Conservation (phyloP, 2,113 vertebrate genomes). For the Scopus umbretta region DNA sequence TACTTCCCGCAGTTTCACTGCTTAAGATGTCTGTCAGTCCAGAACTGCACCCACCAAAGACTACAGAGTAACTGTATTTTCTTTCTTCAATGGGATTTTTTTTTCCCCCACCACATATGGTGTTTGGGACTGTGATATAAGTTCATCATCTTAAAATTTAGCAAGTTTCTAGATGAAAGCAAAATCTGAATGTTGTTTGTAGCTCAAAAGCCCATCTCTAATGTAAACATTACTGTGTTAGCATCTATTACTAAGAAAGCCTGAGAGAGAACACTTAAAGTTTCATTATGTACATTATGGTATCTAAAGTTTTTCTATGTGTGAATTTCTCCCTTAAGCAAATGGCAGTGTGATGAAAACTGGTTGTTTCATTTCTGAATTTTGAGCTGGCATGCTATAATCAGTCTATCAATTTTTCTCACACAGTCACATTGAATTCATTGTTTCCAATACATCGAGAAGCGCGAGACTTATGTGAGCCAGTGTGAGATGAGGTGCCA, state of each 20-base stretch:
- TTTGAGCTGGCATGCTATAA: neutral
- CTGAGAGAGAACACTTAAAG: neutral
- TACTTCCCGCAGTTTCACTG: neutral
- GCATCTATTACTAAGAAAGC: neutral
- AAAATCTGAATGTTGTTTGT: neutral
- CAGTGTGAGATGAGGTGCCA: neutral
- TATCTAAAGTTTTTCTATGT: neutral
- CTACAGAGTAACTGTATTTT: neutral
- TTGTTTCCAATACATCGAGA: constrained; percentile 3
- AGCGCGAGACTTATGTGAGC: neutral
- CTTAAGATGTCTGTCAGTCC: neutral
- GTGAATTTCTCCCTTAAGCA: constrained; percentile 4
- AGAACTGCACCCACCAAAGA: neutral
- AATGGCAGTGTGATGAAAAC: neutral
- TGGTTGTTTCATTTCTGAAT: neutral
- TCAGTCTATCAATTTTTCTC: constrained; percentile 6
- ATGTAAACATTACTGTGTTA: neutral
- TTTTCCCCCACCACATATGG: neutral
- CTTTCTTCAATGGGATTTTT: neutral
- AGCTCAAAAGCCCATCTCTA: neutral
- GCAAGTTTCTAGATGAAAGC: neutral
- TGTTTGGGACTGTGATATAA: neutral
- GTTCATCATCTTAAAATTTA: neutral
- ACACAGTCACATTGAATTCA: neutral
- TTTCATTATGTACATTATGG: neutral